A percentile compares a stretch with the other conserved stretches of the same genome.
These are phyloP conservation scores for Cheilosia impressa DNA, from an alignment of 2,888 invertebrate genomes.

Conservation along the genomic window DNA sequence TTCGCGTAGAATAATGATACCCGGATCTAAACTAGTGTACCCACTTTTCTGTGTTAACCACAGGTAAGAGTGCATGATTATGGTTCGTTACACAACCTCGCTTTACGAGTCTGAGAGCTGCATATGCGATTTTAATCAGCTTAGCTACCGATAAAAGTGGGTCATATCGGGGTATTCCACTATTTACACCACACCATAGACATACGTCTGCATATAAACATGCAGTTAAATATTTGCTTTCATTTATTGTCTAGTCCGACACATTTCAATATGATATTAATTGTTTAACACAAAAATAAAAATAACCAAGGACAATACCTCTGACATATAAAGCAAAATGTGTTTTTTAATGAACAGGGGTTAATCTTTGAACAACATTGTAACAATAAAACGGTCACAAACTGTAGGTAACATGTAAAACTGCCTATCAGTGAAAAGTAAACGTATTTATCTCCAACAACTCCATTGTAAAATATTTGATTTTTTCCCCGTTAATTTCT, in stretches of 20 bases:
- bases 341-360: conserved; percentile 43
- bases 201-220: not conserved
- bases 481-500: conserved; percentile 47
- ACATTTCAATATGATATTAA: conserved; percentile 17
- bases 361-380: conserved; percentile 53
- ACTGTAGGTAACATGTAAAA: conserved; percentile 42
- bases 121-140: conserved; percentile 3
- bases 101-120: not conserved
- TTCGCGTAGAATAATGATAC: too few species aligned
- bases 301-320: conserved; percentile 17
- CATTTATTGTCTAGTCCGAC: conserved; percentile 6
- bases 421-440: conserved; percentile 62
- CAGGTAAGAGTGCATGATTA: conserved; percentile 1
- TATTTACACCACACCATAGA: not conserved
- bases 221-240: not conserved
- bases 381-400: conserved; percentile 51
- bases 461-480: conserved; percentile 58
- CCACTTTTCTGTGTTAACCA: not conserved
- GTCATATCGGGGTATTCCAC: conserved; percentile 16
- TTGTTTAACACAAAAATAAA: conserved; percentile 11
- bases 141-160: conserved; percentile 20
- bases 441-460: conserved; percentile 54
- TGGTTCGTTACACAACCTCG: too few species aligned
- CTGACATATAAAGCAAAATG: conserved; percentile 25
- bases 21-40: not conserved